A percentile compares a stretch with the other conserved stretches of the same genome.
These are phyloP conservation scores for Tokudaia tokunoshimensis DNA, from an alignment of 2,797 vertebrate species.

Conservation along the genomic window DNA sequence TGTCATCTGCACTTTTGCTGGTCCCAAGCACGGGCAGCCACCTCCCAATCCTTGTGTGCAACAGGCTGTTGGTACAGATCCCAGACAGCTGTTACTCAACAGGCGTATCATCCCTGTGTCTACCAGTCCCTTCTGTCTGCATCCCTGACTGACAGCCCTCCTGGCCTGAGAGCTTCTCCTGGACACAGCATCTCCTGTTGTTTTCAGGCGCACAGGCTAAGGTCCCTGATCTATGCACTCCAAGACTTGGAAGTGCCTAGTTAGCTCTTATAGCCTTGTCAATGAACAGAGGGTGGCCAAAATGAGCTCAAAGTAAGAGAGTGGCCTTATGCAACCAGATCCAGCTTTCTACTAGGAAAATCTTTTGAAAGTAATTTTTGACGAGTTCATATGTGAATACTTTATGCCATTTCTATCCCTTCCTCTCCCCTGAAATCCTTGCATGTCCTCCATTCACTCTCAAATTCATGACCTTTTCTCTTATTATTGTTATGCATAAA, in stretches of 20 bases:
- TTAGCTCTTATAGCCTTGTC: background rate
- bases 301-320: background rate
- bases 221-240: no score
- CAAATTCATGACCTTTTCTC: background rate
- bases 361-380: background rate
- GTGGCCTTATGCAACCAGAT: rapidly evolving
- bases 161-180: background rate
- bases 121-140: background rate
- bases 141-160: background rate
- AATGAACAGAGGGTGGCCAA: background rate
- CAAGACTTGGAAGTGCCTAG: background rate
- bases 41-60: background rate
- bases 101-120: background rate
- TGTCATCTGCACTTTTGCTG: background rate
- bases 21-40: background rate
- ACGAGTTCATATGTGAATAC: background rate
- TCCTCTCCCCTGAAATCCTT: background rate
- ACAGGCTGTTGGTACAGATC: background rate
- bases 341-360: background rate
- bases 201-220: background rate
- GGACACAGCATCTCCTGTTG: background rate
- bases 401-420: background rate
- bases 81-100: rapidly evolving
- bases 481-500: background rate
- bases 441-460: background rate